Conservation (phyloP, 2,113 vertebrate genomes). For the Chaetorhynchus papuensis region DNA sequence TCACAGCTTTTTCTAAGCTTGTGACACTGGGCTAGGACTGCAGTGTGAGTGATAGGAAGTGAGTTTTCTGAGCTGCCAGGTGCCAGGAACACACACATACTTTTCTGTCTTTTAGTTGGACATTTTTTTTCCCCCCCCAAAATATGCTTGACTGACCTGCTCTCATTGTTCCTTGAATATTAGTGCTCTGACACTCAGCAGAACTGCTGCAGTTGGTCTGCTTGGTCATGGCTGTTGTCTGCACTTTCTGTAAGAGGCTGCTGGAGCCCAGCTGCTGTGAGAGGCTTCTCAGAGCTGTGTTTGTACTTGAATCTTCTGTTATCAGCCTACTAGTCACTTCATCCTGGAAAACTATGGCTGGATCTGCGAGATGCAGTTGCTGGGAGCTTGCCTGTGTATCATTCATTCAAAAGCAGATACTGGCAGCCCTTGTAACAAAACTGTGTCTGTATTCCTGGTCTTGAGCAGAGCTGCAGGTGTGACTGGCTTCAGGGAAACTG, state of each 20-base stretch:
- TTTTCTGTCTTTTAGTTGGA: background rate
- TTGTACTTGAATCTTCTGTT: background rate
- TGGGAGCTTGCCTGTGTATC: background rate
- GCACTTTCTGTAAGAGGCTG: background rate
- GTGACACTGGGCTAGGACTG: background rate
- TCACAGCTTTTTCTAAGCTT: background rate
- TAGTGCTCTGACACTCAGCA: background rate
- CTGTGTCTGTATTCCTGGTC: background rate
- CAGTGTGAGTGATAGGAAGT: background rate
- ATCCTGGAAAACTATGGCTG: background rate
- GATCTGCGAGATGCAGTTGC: background rate
- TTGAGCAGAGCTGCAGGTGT: background rate
- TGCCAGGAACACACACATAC: fast-evolving
- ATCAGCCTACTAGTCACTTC: background rate
- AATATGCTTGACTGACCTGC: background rate
- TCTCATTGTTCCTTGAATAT: background rate
- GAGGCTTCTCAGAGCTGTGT: background rate
- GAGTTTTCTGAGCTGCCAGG: background rate
- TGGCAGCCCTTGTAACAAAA: background rate
- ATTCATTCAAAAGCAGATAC: background rate
- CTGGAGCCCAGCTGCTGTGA: background rate
- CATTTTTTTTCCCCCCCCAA: fast-evolving
- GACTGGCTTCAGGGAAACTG: background rate
- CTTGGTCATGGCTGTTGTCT: background rate
- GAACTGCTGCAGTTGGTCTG: background rate